Evolutionary conservation across 2,797 vertebrate genomes (phyloP), one percentile per base, ranked within the genome.

Genomic region (Cossypha heuglini): DNA sequence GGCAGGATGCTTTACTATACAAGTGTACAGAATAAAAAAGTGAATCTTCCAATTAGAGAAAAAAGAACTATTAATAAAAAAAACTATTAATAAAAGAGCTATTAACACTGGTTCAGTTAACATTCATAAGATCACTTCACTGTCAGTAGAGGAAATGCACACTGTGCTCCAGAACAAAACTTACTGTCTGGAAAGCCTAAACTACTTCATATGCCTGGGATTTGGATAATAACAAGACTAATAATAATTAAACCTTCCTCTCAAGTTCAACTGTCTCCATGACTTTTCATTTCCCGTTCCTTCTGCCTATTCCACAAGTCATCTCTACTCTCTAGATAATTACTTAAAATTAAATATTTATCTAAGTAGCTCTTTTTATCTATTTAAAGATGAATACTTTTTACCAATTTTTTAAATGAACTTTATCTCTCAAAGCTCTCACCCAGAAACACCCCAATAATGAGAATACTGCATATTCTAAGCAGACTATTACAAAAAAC

Each of bases 281-380:
- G 33, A 80, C 69, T 89, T 78, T 69, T 79, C 24, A 79, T 78
- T 90, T 93, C 40, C 37, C 11, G 0, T 42, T 88, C 33, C 24
- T 87, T 54, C 52, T 48, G 33, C n/a, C 26, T 74, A 38, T 79
- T 85, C 43, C 29, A 46, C 48, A 82, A 75, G 38, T 73, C 8
- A 12, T 46, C 31, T 87, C 73, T 61, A 59, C 18, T 85, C 67
- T 85, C 33, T 45, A 88, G 62, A 77, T 49, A 31, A 54, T 89
- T 66, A 46, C 24, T 73, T 42, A 55, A 61, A 28, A 82, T 83
- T 87, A 90, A 93, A 79, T 93, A 94, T 62, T 93, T 82, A 92
- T 59, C 31, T 83, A 83, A 88, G 59, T 72, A 74, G 35, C 3
- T 62, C 40, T 62, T 82, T 61, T 75, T 57, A 52, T 18, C 76